These are phyloP conservation scores for Nipponia nippon DNA, from an alignment of 2,113 vertebrate species.

Conservation along the genomic window DNA sequence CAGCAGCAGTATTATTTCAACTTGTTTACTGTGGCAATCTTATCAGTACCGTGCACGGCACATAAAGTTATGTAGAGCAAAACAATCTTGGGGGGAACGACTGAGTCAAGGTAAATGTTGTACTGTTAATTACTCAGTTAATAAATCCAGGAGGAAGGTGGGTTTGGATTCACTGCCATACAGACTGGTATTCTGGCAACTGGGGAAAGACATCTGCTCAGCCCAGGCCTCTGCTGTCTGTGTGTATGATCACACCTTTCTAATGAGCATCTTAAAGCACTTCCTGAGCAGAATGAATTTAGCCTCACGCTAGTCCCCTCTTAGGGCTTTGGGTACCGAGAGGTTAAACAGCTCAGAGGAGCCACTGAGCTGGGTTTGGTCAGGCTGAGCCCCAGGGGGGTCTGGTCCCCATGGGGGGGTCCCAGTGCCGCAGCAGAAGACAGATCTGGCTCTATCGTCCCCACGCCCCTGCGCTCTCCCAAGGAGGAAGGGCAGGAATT, in stretches of 20 bases:
- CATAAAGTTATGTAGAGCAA: accelerated
- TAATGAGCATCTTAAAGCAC: constrained; percentile 12
- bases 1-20: not conserved
- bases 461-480: not conserved
- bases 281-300: not conserved
- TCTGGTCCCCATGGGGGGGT: accelerated
- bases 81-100: not conserved
- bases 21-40: accelerated
- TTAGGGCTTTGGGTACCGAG: not conserved
- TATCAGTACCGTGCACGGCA: accelerated
- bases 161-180: not conserved
- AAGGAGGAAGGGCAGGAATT: constrained; percentile 5
- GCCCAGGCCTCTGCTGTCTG: not conserved
- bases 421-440: not conserved
- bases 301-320: not conserved
- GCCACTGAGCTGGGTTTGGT: accelerated
- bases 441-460: not conserved
- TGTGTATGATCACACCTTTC: constrained; percentile 1
- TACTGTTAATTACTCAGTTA: not conserved
- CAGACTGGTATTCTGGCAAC: not conserved
- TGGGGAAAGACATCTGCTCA: constrained; percentile 37
- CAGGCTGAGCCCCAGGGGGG: not conserved
- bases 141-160: constrained; percentile 19
- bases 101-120: not conserved
- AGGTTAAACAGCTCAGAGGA: not conserved